A percentile compares a stretch with the other conserved stretches of the same genome.
These are phyloP conservation scores for Lithodes maja DNA, from an alignment of 2,888 invertebrate genomes.

Conservation along the genomic window DNA sequence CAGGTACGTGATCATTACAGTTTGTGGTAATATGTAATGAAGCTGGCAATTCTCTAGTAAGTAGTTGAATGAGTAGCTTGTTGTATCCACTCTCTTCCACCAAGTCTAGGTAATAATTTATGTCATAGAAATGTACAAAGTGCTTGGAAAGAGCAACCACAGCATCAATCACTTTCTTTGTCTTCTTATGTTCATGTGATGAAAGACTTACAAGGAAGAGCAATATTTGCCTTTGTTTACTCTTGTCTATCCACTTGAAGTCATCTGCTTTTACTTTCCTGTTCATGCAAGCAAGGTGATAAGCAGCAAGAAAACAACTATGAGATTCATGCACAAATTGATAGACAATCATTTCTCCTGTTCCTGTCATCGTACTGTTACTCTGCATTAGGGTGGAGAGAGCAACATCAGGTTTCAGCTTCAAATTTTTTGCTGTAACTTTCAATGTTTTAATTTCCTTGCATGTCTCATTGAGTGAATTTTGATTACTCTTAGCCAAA, in stretches of 20 bases:
- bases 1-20: too few species aligned
- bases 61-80: neutral
- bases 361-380: slow-evolving; percentile 20
- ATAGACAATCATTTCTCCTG: neutral
- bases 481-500: neutral
- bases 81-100: slow-evolving; percentile 27
- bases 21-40: neutral
- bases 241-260: neutral
- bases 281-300: neutral
- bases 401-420: slow-evolving; percentile 5
- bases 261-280: neutral
- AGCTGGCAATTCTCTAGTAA: neutral
- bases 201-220: slow-evolving; percentile 19
- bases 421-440: neutral
- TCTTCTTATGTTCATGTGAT: neutral
- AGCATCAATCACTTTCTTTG: neutral
- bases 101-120: slow-evolving; percentile 25
- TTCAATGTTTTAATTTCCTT: neutral
- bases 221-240: neutral
- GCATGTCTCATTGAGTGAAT: neutral
- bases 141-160: neutral
- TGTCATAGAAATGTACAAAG: slow-evolving; percentile 29
- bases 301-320: slow-evolving; percentile 22
- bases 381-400: slow-evolving; percentile 36
- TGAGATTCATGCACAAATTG: slow-evolving; percentile 36